Base-by-base conservation (phyloP, 2,113 vertebrate species). In the Xyrauchen texanus region DNA sequence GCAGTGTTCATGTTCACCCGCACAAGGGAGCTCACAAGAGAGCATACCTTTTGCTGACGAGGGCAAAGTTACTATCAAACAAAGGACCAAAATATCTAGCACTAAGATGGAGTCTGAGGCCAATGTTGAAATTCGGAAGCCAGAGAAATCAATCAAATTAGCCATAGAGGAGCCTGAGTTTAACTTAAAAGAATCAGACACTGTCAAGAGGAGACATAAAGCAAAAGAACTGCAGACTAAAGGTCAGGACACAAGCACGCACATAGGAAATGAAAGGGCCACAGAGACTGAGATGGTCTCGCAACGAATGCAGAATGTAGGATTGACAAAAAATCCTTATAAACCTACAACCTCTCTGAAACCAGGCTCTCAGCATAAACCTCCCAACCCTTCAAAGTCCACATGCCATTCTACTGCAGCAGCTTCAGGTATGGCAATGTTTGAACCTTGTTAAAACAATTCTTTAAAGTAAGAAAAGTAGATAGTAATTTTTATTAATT, bases 51-150 rank as follows among this genome's bases (percentile, higher is more conserved):
- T 98, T 1, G 96, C 97, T 0, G 95, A 98, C 61, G 97, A 98
- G 78, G 96, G 97, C 12, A 98, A 97, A 81, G 93, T 97, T 74
- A 97, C 97, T 11, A 97, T 98, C 90, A 98, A 98, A 77, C 97
- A 98, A 86, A 88, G 96, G 13, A 96, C 96, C 0, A 95, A 95
- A 88, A 90, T 90, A 0, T 76, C 74, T 6, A 68, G 84, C 0
- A 4, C 47, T 55, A 86, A 86, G 10, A 16, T 73, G 11, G n/a
- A 70, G 74, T 21, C 82, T 67, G 71, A 87, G 61, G 4, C 73
- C 13, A 69, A 65, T 4, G 67, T 83, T 34, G 85, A 88, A 11
- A 65, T 75, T 12, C 61, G 55, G 0, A 81, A 89, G 68, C 51
- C 44, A 0, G 62, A 7, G 15, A 4, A 0, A 68, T 47, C 68